Conservation (phyloP, 2,113 vertebrate genomes). For the Electrona antarctica region DNA sequence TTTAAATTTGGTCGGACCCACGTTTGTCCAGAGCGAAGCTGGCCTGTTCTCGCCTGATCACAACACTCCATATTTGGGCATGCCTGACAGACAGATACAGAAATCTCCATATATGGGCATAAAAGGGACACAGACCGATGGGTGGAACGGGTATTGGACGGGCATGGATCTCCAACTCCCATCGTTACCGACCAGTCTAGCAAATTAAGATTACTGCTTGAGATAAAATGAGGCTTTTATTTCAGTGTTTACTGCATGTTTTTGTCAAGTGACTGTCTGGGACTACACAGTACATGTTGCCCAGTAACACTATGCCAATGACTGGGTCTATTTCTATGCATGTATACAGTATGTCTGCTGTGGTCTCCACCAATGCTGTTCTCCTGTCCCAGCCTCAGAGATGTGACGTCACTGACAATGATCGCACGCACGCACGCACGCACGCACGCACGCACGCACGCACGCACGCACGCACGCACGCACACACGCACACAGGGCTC, state of each 20-base stretch:
- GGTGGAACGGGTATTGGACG: too few species aligned
- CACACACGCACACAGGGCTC: background rate
- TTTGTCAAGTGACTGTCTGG: background rate
- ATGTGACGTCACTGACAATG: background rate
- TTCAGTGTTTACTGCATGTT: background rate
- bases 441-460: background rate
- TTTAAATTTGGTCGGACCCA: too few species aligned
- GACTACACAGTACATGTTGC: background rate
- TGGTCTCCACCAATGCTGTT: background rate
- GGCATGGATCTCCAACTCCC: too few species aligned
- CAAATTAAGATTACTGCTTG: conserved; percentile 4
- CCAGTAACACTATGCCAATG: background rate
- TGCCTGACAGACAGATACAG: too few species aligned
- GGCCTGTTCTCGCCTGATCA: too few species aligned
- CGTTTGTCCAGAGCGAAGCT: too few species aligned
- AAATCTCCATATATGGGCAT: too few species aligned
- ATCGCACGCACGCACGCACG: conserved; percentile 1
- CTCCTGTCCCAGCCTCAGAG: background rate
- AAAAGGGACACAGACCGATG: too few species aligned
- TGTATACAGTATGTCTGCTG: background rate
- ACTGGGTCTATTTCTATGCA: background rate
- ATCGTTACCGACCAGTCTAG: too few species aligned
- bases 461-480: background rate
- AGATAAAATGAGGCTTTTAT: background rate
- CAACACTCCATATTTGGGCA: too few species aligned